phyloP scores from a whole-genome alignment of 1,140 invertebrate genomes.

The Lepidurus arcticus region DNA sequence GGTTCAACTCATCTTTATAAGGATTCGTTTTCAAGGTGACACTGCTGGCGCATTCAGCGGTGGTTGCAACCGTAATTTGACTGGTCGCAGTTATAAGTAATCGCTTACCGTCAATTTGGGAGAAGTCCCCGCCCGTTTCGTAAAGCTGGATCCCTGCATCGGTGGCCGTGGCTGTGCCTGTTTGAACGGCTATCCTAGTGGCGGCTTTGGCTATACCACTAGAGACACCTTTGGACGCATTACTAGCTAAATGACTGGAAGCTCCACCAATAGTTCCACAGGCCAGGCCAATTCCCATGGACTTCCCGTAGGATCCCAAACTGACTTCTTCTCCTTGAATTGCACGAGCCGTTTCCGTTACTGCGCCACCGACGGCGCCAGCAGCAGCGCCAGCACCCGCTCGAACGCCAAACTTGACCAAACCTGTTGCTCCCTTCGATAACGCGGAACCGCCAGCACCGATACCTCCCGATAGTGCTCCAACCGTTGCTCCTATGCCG shows the following conservation, averaged over 20 bases:
- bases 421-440: neutral
- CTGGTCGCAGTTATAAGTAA: neutral
- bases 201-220: neutral
- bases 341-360: neutral
- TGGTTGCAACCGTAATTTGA: neutral
- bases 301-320: neutral
- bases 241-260: neutral
- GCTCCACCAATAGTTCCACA: slow-evolving; percentile 6
- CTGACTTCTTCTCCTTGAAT: neutral
- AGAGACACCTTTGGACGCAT: neutral
- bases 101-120: neutral
- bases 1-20: neutral
- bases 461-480: slow-evolving; percentile 23
- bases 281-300: neutral
- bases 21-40: neutral
- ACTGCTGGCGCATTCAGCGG: neutral
- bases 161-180: neutral
- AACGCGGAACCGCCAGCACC: neutral
- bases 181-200: neutral
- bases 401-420: neutral
- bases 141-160: slow-evolving; percentile 25
- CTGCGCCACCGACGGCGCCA: neutral
- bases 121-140: neutral
- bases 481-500: neutral
- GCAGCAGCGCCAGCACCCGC: neutral